These are phyloP conservation scores for Xenopus tropicalis DNA, from an alignment of 2,113 vertebrate species.

Conservation along the genomic window UCB_Xtro_10.0 CM004443.2:14608001-14608500, in stretches of 20 bases:
- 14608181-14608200: conserved; percentile 95
- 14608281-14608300: too few relatives aligned
- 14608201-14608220: conserved; percentile 93
- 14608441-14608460: too few relatives aligned
- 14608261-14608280: conserved; percentile 66
- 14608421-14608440: too few relatives aligned
- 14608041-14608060: neutral
- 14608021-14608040: conserved; percentile 75
- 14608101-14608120: neutral
- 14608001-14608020: conserved; percentile 93
- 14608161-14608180: conserved; percentile 89
- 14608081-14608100: too few relatives aligned
- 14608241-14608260: conserved; percentile 92
- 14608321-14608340: too few relatives aligned
- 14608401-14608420: too few relatives aligned
- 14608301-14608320: too few relatives aligned
- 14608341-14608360: too few relatives aligned
- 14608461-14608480: too few relatives aligned
- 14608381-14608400: too few relatives aligned
- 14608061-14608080: neutral
- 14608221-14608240: conserved; percentile 91
- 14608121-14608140: neutral
- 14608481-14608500: too few relatives aligned
- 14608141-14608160: fast-evolving
- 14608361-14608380: too few relatives aligned